Conservation (phyloP, 2,113 vertebrate genomes). For the Muscicapa adusta region DNA sequence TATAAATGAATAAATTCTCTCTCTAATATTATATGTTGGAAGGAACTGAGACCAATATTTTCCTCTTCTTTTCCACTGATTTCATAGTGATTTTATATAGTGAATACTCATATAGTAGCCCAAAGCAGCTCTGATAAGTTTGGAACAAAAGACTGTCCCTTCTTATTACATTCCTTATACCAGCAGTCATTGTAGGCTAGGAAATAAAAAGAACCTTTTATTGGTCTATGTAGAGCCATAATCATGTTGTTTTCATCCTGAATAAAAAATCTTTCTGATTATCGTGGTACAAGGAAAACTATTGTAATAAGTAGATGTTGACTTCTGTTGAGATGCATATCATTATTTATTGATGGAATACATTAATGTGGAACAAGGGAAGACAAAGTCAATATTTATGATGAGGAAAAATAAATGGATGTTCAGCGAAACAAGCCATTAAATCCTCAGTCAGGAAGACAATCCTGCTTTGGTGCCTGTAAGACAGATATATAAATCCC, state of each 20-base stretch:
- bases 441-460: not conserved
- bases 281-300: not conserved
- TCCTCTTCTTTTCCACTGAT: not conserved
- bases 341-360: conserved; percentile 34
- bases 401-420: not conserved
- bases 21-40: not conserved
- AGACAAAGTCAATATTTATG: conserved; percentile 29
- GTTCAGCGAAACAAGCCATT: not conserved
- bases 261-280: not conserved
- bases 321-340: not conserved
- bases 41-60: not conserved
- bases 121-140: not conserved
- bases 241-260: not conserved
- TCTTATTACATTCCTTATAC: not conserved
- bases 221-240: not conserved
- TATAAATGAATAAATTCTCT: not conserved
- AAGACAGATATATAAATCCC: not conserved
- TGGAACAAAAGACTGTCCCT: not conserved
- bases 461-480: not conserved
- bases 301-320: not conserved
- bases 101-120: not conserved
- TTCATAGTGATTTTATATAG: not conserved
- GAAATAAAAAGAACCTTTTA: not conserved
- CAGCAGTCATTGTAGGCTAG: not conserved
- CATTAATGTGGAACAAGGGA: not conserved